These are phyloP conservation scores for Bos javanicus DNA, from an alignment of 2,113 vertebrate genomes.

Conservation along the genomic window DNA sequence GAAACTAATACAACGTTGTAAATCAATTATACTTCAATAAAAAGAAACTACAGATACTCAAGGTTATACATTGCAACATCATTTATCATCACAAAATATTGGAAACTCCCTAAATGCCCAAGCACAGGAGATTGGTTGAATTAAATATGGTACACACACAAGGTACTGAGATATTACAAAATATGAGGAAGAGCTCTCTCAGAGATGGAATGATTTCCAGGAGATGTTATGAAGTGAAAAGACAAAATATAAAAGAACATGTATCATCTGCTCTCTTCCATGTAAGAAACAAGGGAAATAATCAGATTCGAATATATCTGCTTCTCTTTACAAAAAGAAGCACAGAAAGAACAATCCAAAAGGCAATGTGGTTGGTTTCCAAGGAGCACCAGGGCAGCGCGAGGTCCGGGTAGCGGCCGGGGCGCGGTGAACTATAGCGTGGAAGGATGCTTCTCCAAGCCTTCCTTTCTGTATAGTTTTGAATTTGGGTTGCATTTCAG, in stretches of 20 bases:
- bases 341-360: background rate
- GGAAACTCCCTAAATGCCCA: background rate
- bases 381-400: background rate
- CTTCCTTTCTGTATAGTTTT: background rate
- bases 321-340: background rate
- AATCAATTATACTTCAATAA: background rate
- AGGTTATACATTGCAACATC: background rate
- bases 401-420: accelerated
- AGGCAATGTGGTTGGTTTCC: background rate
- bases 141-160: background rate
- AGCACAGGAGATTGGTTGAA: background rate
- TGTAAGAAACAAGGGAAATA: background rate
- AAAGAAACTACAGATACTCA: background rate
- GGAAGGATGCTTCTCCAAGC: background rate
- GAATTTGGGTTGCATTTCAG: background rate
- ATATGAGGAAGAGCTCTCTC: background rate
- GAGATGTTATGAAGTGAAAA: background rate
- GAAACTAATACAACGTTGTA: background rate
- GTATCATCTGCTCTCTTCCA: background rate
- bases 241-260: background rate
- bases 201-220: background rate
- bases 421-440: accelerated
- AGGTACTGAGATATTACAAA: background rate
- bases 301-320: background rate
- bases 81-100: background rate